A percentile compares a stretch with the other conserved stretches of the same genome.
These are phyloP conservation scores for Stegostoma tigrinum DNA, from an alignment of 2,113 vertebrate species.

Conservation along the genomic window DNA sequence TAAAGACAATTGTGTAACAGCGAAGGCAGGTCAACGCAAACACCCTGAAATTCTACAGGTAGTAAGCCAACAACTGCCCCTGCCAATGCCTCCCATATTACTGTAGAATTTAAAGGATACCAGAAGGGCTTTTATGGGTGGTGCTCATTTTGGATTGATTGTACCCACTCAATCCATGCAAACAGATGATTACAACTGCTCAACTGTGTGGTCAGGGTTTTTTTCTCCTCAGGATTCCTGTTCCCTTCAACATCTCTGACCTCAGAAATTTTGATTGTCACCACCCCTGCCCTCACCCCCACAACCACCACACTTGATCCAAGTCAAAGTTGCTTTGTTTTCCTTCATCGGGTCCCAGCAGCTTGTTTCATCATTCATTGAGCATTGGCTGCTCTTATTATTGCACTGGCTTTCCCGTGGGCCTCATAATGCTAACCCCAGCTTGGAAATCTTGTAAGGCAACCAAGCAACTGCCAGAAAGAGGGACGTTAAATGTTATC, in stretches of 20 bases:
- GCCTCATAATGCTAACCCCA: not conserved
- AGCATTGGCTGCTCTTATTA: not conserved
- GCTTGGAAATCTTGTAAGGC: not conserved
- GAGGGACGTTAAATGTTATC: not conserved
- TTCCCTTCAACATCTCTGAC: no score
- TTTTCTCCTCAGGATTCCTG: not conserved
- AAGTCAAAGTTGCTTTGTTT: not conserved
- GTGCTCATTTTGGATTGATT: not conserved
- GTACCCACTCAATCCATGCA: no score
- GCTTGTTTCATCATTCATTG: not conserved
- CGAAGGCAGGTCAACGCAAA: not conserved
- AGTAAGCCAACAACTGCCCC: not conserved
- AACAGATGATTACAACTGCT: not conserved
- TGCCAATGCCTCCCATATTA: not conserved
- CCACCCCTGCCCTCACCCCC: not conserved
- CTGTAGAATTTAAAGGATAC: not conserved
- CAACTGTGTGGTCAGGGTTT: not conserved
- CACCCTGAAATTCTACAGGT: not conserved
- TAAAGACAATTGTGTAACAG: not conserved
- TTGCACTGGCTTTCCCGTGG: not conserved
- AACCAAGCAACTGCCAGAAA: not conserved
- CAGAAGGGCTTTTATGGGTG: not conserved
- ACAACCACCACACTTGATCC: not conserved
- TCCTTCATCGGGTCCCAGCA: not conserved
- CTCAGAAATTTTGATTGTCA: not conserved